Evolutionary conservation across 1,140 invertebrate genomes (phyloP), one percentile per base, ranked within the genome.

Genomic region (Gryllus bimaculatus): DNA sequence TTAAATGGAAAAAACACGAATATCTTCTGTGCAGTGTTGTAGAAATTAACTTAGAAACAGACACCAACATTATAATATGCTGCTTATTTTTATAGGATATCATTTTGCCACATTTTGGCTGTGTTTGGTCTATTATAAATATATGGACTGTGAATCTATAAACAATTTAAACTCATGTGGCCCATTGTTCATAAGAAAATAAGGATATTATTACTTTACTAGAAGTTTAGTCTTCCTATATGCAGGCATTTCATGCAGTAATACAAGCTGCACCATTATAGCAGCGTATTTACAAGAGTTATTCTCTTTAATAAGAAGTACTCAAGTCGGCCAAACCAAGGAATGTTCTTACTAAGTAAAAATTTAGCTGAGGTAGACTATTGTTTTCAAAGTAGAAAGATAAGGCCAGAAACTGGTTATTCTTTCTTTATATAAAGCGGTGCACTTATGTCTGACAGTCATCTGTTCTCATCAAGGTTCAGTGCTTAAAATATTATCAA

Each of bases 71-170:
- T 49, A 78, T 77, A 74, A 81, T 80, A 81, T 80, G 81, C 79
- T 80, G 79, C 77, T 81, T 81, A 81, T 81, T 81, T 81, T 81
- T 81, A 80, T 81, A 81, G 81, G 73, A 80, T 81, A 79, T 80
- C 77, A 77, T 81, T 81, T 81, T 81, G 81, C 81, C 79, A 81
- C 74, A 81, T 81, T 79, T 81, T 78, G 81, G 81, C 81, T 81
- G 81, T 81, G 81, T 81, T 81, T 76, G 77, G 77, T 66, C 74
- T 79, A 79, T 78, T 47, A 47, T 75, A 73, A 78, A 77, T 66
- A 48, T 78, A 77, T 79, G 75, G 75, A 76, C 48, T 74, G 73
- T 79, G 73, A 78, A 54, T 78, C 49, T 73, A 39, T 78, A 80
- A 78, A 78, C 66, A 77, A 48, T 48, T 78, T 74, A 79, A 48